A percentile compares a stretch with the other conserved stretches of the same genome.
Conservation (phyloP, 2,888 invertebrate genomes). For the Rhamnusium bicolor region DNA sequence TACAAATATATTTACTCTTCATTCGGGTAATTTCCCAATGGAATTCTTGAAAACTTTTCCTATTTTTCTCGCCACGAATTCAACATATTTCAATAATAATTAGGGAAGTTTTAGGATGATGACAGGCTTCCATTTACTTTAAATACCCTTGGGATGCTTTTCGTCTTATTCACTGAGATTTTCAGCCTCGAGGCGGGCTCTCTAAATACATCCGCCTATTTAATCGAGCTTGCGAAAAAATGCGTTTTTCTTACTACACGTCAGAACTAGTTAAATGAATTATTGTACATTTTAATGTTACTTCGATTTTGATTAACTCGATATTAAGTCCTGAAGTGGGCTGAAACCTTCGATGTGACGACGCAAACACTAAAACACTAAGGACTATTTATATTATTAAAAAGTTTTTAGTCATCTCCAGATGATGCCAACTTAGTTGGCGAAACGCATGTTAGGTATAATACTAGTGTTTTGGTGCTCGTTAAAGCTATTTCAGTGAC, state of each 20-base stretch:
- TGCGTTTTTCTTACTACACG: background rate
- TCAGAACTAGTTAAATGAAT: background rate
- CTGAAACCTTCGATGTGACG: too few relatives aligned
- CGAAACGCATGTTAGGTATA: too few relatives aligned
- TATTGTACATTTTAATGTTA: too few relatives aligned
- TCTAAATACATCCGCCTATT: background rate
- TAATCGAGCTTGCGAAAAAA: background rate
- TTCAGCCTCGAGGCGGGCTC: background rate
- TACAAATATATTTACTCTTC: constrained; percentile 15
- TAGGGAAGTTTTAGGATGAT: constrained; percentile 11
- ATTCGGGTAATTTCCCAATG: constrained; percentile 14
- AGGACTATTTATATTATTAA: too few relatives aligned
- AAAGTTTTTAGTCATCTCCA: too few relatives aligned
- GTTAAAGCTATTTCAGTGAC: too few relatives aligned
- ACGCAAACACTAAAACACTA: too few relatives aligned
- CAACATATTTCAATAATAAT: constrained; percentile 19
- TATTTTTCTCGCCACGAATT: constrained; percentile 17
- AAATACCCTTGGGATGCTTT: background rate
- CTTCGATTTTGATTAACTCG: too few relatives aligned
- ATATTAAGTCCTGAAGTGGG: too few relatives aligned
- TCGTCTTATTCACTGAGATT: background rate
- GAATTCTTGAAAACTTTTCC: background rate
- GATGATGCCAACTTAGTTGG: too few relatives aligned
- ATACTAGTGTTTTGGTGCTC: too few relatives aligned
- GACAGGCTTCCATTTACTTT: constrained; percentile 14